phyloP scores from a whole-genome alignment of 2,888 invertebrate species.

The Xestia sexstrigata region DNA sequence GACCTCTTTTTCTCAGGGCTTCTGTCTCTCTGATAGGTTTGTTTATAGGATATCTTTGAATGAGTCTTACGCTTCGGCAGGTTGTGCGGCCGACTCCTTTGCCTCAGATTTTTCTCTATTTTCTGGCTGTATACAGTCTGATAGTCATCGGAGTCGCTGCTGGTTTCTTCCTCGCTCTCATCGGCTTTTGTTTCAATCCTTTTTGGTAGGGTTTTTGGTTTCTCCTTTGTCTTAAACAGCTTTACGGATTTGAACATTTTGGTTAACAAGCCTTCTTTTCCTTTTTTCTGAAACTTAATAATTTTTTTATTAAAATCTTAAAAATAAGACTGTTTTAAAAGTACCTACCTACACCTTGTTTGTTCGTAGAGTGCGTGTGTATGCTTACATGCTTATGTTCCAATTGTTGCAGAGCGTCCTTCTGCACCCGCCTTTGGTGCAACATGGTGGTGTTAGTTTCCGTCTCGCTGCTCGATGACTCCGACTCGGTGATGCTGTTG shows the following conservation, averaged over 20 bases:
- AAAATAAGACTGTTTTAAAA: conserved; percentile 9
- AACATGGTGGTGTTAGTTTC: conserved; percentile 64
- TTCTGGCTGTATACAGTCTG: conserved; percentile 79
- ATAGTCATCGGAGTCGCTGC: conserved; percentile 78
- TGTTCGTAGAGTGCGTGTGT: neutral
- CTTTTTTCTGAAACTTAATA: conserved; percentile 63
- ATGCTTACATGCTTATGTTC: conserved; percentile 59
- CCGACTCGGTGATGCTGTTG: conserved; percentile 51
- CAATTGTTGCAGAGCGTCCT: conserved; percentile 22
- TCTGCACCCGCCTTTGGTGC: neutral
- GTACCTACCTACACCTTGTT: neutral
- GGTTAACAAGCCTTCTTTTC: conserved; percentile 74
- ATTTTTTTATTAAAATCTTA: neutral
- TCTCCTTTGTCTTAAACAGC: conserved; percentile 74
- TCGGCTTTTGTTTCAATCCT: conserved; percentile 33
- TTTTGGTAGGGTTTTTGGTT: conserved; percentile 26
- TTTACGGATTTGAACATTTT: conserved; percentile 77
- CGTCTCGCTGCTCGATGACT: conserved; percentile 63
- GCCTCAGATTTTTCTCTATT: conserved; percentile 44
- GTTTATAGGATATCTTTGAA: conserved; percentile 70
- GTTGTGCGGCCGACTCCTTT: conserved; percentile 40
- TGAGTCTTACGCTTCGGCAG: conserved; percentile 64
- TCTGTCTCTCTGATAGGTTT: conserved; percentile 57
- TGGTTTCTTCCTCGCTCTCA: conserved; percentile 64
- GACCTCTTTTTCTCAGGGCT: conserved; percentile 66